Base-by-base conservation (phyloP, 2,888 invertebrate genomes). In the Apamea anceps region DNA sequence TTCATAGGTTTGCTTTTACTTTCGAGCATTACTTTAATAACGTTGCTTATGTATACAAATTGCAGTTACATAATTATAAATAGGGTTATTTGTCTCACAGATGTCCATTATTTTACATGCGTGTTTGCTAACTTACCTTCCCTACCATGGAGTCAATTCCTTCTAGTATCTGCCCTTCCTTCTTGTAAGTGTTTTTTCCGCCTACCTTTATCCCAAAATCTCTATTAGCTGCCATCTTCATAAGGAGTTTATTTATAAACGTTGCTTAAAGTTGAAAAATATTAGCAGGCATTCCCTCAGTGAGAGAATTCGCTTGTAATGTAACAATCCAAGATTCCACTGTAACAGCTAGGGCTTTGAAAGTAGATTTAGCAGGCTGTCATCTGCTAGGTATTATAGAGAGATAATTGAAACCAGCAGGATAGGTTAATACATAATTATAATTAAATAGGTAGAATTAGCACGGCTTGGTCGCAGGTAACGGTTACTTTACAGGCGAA, bases 1-100 rank as follows among this genome's bases (percentile, higher is more conserved):
- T 75, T 70, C 2, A 25, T 63, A 28, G n/a, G 62, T 78, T 65
- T 62, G n/a, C 72, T 68, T 67, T 74, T 62, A 62, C 42, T 72
- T 37, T 28, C 15, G 8, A 25, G 15, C 15, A 66, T 70, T 63
- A 72, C 51, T 67, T 51, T 63, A 66, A 54, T 74, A n/a, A 51
- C 32, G 15, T 51, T n/a, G 25, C 48, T 1, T 63, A 68, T 21
- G 4, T 13, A 13, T n/a, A 66, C 5, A 13, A 25, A 32, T 32
- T 60, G 13, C 10, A 32, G 13, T 57, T 60, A 48, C 54, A 75
- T 54, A 0, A 62, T 68, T 77, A 51, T 48, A 32, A 48, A 45
- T 42, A 54, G 10, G 18, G 12, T 32, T 13, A 71, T 66, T 76
- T 32, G 6, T 48, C n/a, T 57, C 6, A 32, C 18, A 28, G 12